phyloP scores from a whole-genome alignment of 2,113 vertebrate genomes.

The Neotragus moschatus region DNA sequence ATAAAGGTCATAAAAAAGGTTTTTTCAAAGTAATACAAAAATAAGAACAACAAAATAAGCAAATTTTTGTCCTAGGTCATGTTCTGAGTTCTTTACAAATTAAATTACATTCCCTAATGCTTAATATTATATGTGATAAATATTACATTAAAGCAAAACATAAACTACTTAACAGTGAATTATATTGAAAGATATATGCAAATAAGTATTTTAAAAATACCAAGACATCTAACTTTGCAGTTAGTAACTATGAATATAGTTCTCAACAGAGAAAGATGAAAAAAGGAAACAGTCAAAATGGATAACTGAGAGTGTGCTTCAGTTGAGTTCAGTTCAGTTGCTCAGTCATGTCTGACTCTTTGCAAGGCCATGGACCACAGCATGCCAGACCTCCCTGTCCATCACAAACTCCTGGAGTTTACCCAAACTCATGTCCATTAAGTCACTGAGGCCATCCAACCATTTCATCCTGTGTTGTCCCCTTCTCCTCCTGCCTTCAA shows the following conservation, averaged over 20 bases:
- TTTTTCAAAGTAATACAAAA: not conserved
- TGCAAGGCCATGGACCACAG: not conserved
- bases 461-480: not conserved
- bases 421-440: not conserved
- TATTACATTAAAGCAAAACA: not conserved
- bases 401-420: not conserved
- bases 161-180: not conserved
- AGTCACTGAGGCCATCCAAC: not conserved
- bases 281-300: not conserved
- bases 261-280: not conserved
- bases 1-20: not conserved
- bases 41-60: not conserved
- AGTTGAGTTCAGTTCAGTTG: not conserved
- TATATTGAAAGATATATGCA: not conserved
- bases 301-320: not conserved
- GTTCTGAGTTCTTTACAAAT: not conserved
- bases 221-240: not conserved
- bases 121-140: not conserved
- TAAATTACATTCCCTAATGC: not conserved
- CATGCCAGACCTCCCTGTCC: not conserved
- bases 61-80: not conserved
- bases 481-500: not conserved
- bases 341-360: not conserved
- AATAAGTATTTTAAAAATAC: not conserved
- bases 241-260: not conserved